Conservation (phyloP, 2,113 vertebrate species). For the Tinamus guttatus region DNA sequence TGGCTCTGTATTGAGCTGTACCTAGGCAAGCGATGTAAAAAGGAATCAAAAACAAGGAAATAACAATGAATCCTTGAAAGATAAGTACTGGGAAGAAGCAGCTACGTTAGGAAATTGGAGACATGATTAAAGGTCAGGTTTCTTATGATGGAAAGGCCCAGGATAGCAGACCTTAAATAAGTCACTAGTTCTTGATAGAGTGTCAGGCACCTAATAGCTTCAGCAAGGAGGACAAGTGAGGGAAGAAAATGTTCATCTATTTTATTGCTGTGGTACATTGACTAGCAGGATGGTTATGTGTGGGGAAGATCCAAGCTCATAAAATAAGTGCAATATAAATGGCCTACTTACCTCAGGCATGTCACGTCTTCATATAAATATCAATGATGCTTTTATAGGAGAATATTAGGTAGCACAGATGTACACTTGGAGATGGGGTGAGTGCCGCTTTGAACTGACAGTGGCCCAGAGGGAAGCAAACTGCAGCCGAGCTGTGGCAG, state of each 20-base stretch:
- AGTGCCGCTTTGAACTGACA: not conserved
- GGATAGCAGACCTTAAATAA: not conserved
- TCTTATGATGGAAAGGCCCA: not conserved
- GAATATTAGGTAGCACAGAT: not conserved
- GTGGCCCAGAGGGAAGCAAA: not conserved
- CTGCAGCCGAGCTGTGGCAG: not conserved
- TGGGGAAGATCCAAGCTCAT: not conserved
- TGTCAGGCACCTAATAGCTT: not conserved
- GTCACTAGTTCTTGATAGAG: not conserved
- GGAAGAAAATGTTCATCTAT: not conserved
- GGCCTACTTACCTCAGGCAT: not conserved
- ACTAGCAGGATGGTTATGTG: not conserved
- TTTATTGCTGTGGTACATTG: not conserved
- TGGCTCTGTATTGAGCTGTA: not conserved
- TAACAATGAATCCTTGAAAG: not conserved
- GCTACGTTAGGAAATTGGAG: not conserved
- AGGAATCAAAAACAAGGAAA: not conserved
- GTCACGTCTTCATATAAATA: not conserved
- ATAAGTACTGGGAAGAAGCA: not conserved
- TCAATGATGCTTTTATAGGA: not conserved
- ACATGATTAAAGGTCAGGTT: not conserved
- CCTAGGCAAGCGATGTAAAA: not conserved
- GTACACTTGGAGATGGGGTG: not conserved
- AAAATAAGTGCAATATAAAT: not conserved
- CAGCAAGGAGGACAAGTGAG: not conserved